Base-by-base conservation (phyloP, 2,888 invertebrate genomes). In the Urechis unicinctus region DNA sequence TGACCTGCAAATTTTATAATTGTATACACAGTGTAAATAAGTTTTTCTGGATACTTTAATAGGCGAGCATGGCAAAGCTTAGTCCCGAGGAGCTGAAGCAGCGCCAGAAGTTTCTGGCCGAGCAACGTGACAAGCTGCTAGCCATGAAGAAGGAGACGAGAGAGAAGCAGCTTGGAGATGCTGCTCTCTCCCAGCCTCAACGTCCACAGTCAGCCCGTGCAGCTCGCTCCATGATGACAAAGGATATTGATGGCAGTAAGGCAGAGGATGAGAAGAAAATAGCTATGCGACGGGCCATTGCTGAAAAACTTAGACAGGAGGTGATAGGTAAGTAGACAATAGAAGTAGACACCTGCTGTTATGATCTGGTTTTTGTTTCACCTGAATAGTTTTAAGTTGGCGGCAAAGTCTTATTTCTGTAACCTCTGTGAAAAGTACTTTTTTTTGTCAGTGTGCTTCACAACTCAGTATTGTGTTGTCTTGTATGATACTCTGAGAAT, bases 71-170 rank as follows among this genome's bases (percentile, higher is more conserved):
- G 26, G 41, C 55, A 9, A 26, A 44, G 25, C 44, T 55, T 22
- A 51, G 50, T 44, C 53, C 56, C 13, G 66, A 68, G 9, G 91
- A 92, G 65, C 80, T 93, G 48, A 83, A 84, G 59, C 85, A 85
- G 55, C 83, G 95, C 0, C 89, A 91, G 69, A 86, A 88, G 63
- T 95, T 94, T 76, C 80, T 96, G 55, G 85, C 88, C 53, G 85
- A 88, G 58, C 94, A 95, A 74, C 83, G 95, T 26, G 95, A 95
- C 77, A 91, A 93, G 73, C 82, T 96, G 52, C 82, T 95, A 45
- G 88, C 88, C 24, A 80, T 94, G 71, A 96, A 95, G 78, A 89
- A 88, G 71, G 87, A 88, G 73, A 91, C 88, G 25, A 83, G 95
- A 24, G 88, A 89, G 71, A 87, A 88, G 65, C 85, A 89, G 72